A percentile compares a stretch with the other conserved stretches of the same genome.
phyloP scores from a whole-genome alignment of 1,140 invertebrate species.

The Arion vulgaris region DNA sequence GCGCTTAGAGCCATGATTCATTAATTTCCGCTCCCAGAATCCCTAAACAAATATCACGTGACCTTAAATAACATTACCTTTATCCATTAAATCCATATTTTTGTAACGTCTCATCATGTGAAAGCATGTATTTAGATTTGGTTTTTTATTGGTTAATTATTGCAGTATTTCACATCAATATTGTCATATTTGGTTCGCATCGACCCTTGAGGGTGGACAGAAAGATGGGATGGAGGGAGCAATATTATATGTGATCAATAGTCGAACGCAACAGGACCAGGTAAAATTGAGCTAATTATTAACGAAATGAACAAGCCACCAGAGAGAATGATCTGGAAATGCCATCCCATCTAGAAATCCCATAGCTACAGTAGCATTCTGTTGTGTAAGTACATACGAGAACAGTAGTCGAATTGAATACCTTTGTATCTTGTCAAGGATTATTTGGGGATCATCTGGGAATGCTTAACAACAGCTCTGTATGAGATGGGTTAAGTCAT shows the following conservation, averaged over 20 bases:
- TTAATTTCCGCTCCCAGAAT: not conserved
- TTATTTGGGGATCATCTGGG: no score
- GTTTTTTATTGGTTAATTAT: conserved; percentile 12
- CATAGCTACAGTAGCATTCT: not conserved
- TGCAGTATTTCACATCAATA: not conserved
- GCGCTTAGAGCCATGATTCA: not conserved
- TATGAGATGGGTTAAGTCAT: no score
- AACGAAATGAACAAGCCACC: not conserved
- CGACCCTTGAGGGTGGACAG: not conserved
- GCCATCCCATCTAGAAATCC: not conserved
- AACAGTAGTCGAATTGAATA: not conserved
- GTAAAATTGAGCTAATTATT: not conserved
- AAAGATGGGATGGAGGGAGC: no score
- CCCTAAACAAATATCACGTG: conserved; percentile 1
- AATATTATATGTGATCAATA: not conserved
- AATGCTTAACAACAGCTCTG: no score
- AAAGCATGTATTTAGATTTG: conserved; percentile 19
- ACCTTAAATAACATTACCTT: conserved; percentile 13
- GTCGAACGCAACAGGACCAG: not conserved
- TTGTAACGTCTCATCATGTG: not conserved
- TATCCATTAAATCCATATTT: not conserved
- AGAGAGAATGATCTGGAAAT: not conserved
- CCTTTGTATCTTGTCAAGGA: no score
- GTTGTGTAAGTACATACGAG: not conserved
- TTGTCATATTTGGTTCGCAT: not conserved